Base-by-base conservation (phyloP, 1,140 invertebrate species). In the Sipha flava region DNA sequence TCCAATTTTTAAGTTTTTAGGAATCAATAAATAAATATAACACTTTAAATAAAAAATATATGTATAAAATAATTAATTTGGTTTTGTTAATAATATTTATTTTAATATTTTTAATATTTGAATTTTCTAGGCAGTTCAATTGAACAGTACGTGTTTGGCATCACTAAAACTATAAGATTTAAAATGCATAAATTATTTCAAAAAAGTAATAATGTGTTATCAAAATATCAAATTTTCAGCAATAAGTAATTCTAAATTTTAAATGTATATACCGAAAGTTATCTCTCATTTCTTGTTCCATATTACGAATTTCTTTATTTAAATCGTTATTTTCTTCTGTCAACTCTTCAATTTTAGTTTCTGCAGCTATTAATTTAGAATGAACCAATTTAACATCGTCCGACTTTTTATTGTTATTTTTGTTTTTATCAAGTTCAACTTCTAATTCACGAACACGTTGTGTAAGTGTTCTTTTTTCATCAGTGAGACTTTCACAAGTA, bases 251-350 rank as follows among this genome's bases (percentile, higher is more conserved):
- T 37, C 18, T 40, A 64, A 21, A 21, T 18, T 64, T 16, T 18
- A 34, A 1, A 54, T n/a, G n/a, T 57, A 79, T 21, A 23, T 81
- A 91, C 90, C 92, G 90, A 86, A 98, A 98, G 85, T 95, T 96
- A 85, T 98, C 95, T 85, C 98, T 96, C 91, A 99, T 93, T 87
- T 99, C 96, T 84, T 96, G 93, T 84, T 97, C 94, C 83, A 99
- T 87, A 83, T 97, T 94, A 68, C 93, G 87, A 23, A 98, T 90
- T 85, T 99, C 96, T 82, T 94, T 93, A 84, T 97, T 96, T 87
- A 98, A 93, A 64, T 95, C 92, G 84, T 97, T 94, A 87, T 99
- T 99, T 86, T 99, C 97, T 83, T 98, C 94, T 91, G 95, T 95
- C 2, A 99, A 87, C 82, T 95, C 94, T 85, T 97, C 94, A 83